Percentiles rank a stretch among this genome's conserved stretches.
phyloP scores from a whole-genome alignment of 2,888 invertebrate genomes.

The Aspidiotus rigidus region DNA sequence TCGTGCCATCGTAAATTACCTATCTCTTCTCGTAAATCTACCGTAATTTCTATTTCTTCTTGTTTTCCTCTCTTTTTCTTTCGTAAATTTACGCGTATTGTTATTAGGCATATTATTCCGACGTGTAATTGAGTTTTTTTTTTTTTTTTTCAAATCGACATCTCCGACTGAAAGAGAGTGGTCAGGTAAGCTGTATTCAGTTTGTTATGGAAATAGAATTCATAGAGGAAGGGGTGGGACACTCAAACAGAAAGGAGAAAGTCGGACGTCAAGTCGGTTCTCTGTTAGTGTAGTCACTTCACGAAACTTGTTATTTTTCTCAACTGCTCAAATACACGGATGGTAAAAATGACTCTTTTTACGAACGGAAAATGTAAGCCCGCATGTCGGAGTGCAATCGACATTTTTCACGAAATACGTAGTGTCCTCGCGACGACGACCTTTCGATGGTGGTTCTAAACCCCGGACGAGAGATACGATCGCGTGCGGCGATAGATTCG shows the following conservation, averaged over 20 bases:
- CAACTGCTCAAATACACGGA: too few relatives aligned
- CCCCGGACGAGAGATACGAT: too few relatives aligned
- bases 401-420: not conserved
- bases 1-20: too few relatives aligned
- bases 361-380: not conserved
- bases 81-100: not conserved
- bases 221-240: conserved; percentile 17
- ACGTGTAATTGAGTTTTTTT: conserved; percentile 8
- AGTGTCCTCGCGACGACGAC: too few relatives aligned
- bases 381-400: not conserved
- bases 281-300: not conserved
- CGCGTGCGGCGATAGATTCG: too few relatives aligned
- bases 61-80: not conserved
- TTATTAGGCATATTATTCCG: not conserved
- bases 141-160: not conserved
- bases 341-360: not conserved
- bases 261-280: conserved; percentile 26
- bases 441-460: too few relatives aligned
- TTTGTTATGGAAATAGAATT: not conserved
- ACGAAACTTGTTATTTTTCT: conserved; percentile 20
- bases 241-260: conserved; percentile 30
- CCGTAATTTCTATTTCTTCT: not conserved
- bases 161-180: conserved; percentile 22
- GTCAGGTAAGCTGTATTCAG: conserved; percentile 10
- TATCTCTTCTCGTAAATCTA: too few relatives aligned